Base-by-base conservation (phyloP, 1,140 invertebrate genomes). In the Bombus soroeensis region DNA sequence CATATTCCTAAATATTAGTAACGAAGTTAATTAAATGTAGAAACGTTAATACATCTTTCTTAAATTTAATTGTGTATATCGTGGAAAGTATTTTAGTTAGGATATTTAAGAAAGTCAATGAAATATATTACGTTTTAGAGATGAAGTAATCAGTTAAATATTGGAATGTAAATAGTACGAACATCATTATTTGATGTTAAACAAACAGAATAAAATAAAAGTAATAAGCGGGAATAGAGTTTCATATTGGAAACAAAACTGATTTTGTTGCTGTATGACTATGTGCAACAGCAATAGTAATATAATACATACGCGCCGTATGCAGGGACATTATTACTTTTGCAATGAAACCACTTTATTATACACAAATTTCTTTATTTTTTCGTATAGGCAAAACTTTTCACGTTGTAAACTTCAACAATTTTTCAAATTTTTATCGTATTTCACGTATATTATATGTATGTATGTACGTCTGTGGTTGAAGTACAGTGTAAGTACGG, bases 1-100 rank as follows among this genome's bases (percentile, higher is more conserved):
- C 68, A 78, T 81, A 47, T 62, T 43, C 91, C 93, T 94, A 43
- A 72, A 77, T 89, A 74, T 71, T 12, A 78, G 1, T 28, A 53
- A 68, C 3, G 32, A 47, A 47, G 12, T 28, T 73, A 18, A 73
- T 43, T 47, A 53, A 28, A 28, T 72, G 1, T 18, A 28, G 8
- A n/a, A 62, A 62, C 6, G 12, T 59, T 76, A 28, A 15, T 57
- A n/a, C 18, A 18, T n/a, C 2, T 43, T 32, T 66, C 15, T 34
- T 34, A 28, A 41, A 72, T 72, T 72, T 13, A 22, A 15, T 72
- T 41, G 34, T 25, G 15, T 70, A 34, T 28, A 39, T 13, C 3
- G 25, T 34, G 37, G 10, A 13, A 39, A 71, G 4, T 71, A 28
- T 39, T 28, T 39, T n/a, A 70, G 1, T n/a, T 37, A 15, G 2